A percentile compares a stretch with the other conserved stretches of the same genome.
These are phyloP conservation scores for Crematogaster levior DNA, from an alignment of 2,888 invertebrate species.

Conservation along the genomic window DNA sequence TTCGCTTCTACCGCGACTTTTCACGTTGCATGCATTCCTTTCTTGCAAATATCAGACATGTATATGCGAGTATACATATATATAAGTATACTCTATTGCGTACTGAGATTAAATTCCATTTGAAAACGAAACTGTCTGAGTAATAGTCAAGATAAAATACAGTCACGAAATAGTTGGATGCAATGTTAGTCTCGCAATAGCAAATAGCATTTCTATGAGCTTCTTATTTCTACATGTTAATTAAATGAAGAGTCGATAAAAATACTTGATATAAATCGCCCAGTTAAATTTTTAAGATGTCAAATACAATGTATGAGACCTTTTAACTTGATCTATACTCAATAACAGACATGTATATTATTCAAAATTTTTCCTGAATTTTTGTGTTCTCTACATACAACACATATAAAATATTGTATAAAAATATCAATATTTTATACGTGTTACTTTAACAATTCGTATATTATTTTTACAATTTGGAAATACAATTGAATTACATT, in stretches of 20 bases:
- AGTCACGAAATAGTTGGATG: background rate
- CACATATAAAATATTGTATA: too few species aligned
- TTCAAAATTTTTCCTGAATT: too few species aligned
- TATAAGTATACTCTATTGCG: slow-evolving; percentile 35
- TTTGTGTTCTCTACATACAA: too few species aligned
- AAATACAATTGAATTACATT: too few species aligned
- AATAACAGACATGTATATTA: background rate
- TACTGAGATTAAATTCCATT: slow-evolving; percentile 33
- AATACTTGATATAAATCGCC: background rate
- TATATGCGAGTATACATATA: slow-evolving; percentile 10
- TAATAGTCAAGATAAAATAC: slow-evolving; percentile 27
- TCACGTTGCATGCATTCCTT: slow-evolving; percentile 14
- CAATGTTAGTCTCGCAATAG: slow-evolving; percentile 25
- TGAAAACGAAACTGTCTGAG: slow-evolving; percentile 21
- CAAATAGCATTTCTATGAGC: background rate
- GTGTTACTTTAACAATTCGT: too few species aligned
- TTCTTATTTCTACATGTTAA: slow-evolving; percentile 2
- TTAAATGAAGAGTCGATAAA: background rate
- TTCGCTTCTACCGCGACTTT: background rate
- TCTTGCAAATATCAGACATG: background rate
- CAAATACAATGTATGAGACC: background rate
- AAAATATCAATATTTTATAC: too few species aligned
- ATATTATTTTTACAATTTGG: too few species aligned
- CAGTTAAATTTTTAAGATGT: background rate
- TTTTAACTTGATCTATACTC: background rate